A percentile compares a stretch with the other conserved stretches of the same genome.
phyloP scores from a whole-genome alignment of 2,888 invertebrate genomes.

The Odontocerum albicorne region DNA sequence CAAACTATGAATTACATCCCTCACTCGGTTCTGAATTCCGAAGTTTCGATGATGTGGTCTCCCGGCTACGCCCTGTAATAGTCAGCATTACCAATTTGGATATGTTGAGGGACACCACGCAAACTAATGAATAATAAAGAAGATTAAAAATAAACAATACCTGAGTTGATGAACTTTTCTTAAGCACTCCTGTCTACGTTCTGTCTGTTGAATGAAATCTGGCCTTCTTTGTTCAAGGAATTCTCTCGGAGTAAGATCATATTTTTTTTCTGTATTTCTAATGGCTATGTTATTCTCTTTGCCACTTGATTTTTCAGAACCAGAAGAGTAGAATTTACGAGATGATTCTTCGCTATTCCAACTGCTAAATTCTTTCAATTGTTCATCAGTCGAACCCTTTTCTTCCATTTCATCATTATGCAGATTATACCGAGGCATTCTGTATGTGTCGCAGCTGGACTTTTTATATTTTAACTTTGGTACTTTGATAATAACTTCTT shows the following conservation, averaged over 20 bases:
- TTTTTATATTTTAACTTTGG: constrained; percentile 19
- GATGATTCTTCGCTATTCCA: constrained; percentile 17
- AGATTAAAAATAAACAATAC: constrained; percentile 5
- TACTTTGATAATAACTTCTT: constrained; percentile 37
- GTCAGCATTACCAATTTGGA: too few species aligned
- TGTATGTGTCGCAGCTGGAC: constrained; percentile 13
- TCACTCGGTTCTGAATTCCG: too few species aligned
- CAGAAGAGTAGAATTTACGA: constrained; percentile 38
- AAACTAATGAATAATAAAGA: background rate
- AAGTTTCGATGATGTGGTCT: too few species aligned
- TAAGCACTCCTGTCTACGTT: constrained; percentile 54
- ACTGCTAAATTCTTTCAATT: constrained; percentile 31
- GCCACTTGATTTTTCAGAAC: constrained; percentile 38
- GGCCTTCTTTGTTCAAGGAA: constrained; percentile 71
- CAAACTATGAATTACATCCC: too few species aligned
- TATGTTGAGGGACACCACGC: too few species aligned
- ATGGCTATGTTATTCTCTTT: constrained; percentile 45
- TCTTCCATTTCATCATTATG: constrained; percentile 26
- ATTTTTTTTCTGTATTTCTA: constrained; percentile 36
- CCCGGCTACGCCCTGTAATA: background rate
- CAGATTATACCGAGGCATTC: too few species aligned
- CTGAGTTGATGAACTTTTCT: constrained; percentile 45
- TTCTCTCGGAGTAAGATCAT: constrained; percentile 60
- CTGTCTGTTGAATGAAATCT: constrained; percentile 64
- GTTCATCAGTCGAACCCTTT: constrained; percentile 43